A percentile compares a stretch with the other conserved stretches of the same genome.
These are phyloP conservation scores for Bruchidius siliquastri DNA, from an alignment of 2,888 invertebrate genomes.

Conservation along the genomic window DNA sequence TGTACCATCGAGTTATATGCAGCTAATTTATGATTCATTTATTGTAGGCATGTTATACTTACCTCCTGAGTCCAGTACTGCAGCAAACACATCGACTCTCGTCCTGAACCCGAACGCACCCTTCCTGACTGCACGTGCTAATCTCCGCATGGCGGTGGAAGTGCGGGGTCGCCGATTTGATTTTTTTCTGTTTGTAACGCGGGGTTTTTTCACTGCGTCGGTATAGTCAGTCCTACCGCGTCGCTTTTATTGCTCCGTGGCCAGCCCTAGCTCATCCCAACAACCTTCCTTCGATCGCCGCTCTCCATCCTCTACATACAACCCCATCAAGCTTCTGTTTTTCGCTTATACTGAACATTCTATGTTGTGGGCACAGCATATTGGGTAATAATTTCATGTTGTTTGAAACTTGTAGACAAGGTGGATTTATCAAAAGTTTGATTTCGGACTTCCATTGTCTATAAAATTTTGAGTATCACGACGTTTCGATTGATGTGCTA, in stretches of 20 bases:
- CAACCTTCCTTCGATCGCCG: neutral
- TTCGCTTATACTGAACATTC: too few relatives aligned
- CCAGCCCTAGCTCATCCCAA: neutral
- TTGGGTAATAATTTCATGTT: too few relatives aligned
- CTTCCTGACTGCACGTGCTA: neutral
- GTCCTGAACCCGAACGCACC: neutral
- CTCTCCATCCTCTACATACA: neutral
- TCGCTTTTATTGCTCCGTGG: neutral
- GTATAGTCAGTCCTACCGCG: neutral
- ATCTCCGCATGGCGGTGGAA: neutral
- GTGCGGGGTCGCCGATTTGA: neutral
- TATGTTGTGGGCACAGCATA: too few relatives aligned
- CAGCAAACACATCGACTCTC: neutral
- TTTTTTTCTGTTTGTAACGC: neutral
- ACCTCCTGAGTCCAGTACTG: neutral
- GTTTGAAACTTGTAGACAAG: too few relatives aligned
- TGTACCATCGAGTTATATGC: too few relatives aligned
- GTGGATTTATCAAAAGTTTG: too few relatives aligned
- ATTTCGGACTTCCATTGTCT: too few relatives aligned
- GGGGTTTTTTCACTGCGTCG: neutral
- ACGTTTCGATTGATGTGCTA: too few relatives aligned
- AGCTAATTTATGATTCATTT: too few relatives aligned
- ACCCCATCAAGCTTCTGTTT: neutral
- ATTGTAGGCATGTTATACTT: neutral
- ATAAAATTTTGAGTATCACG: too few relatives aligned